phyloP scores from a whole-genome alignment of 2,113 vertebrate genomes.

The Bostrychus sinensis region DNA sequence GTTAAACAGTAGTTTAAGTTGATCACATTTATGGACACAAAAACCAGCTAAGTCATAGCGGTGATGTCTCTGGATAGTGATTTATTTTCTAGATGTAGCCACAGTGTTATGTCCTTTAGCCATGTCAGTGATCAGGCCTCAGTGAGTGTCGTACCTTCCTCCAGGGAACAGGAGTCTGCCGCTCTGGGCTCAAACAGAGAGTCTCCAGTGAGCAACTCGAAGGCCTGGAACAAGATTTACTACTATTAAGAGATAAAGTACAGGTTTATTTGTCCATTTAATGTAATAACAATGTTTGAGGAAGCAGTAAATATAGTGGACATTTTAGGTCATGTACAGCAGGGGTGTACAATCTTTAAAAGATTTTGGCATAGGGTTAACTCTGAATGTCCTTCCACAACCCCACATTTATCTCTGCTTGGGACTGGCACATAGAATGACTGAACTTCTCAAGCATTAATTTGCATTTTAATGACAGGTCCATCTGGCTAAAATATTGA shows the following conservation, averaged over 20 bases:
- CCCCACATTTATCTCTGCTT: too few relatives aligned
- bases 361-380: too few relatives aligned
- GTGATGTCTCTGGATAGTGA: neutral
- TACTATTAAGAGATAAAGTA: too few relatives aligned
- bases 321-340: too few relatives aligned
- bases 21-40: neutral
- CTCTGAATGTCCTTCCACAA: too few relatives aligned
- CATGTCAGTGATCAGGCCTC: neutral
- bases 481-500: too few relatives aligned
- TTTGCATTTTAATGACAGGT: too few relatives aligned
- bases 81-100: neutral
- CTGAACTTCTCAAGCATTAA: too few relatives aligned
- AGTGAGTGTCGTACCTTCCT: conserved; percentile 79
- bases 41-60: neutral
- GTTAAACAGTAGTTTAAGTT: too few relatives aligned
- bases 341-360: too few relatives aligned
- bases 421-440: too few relatives aligned
- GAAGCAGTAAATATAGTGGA: too few relatives aligned
- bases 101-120: conserved; percentile 33
- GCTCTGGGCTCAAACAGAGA: conserved; percentile 84
- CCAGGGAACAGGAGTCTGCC: conserved; percentile 80
- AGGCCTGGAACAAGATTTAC: conserved; percentile 74
- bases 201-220: conserved; percentile 86
- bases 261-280: neutral
- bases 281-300: neutral